Conservation (phyloP, 2,888 invertebrate species). For the Catocala fraxini region DNA sequence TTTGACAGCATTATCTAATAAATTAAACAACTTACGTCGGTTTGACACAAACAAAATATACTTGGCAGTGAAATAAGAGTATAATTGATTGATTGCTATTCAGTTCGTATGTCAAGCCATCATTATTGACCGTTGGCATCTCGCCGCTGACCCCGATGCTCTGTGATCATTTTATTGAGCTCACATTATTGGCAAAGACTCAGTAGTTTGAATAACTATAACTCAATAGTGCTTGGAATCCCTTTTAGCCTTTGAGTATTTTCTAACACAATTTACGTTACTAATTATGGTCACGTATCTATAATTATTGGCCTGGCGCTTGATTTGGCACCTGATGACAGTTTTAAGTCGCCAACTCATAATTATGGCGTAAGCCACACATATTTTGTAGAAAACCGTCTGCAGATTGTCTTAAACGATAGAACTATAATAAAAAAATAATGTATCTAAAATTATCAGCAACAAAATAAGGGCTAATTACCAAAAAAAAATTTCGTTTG, state of each 20-base stretch:
- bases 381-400: no score
- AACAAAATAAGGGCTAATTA: no score
- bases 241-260: not conserved
- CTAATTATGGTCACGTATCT: constrained; percentile 22
- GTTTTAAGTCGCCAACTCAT: not conserved
- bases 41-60: constrained; percentile 52
- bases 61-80: constrained; percentile 60
- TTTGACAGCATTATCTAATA: constrained; percentile 30
- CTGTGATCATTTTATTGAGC: constrained; percentile 74
- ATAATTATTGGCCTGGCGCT: not conserved
- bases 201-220: constrained; percentile 56
- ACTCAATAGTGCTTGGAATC: constrained; percentile 22
- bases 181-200: constrained; percentile 65
- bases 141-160: constrained; percentile 73
- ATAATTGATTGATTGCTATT: constrained; percentile 78
- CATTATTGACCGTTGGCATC: constrained; percentile 78
- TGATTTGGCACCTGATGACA: constrained; percentile 10
- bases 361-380: no score
- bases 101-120: constrained; percentile 75
- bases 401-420: no score
- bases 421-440: no score
- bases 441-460: no score
- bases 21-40: constrained; percentile 36
- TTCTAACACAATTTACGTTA: constrained; percentile 20
- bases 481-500: no score